phyloP scores from a whole-genome alignment of 30 jellyfish, hydroid and myxozoan genomes.

The Aurelia sp. region DNA sequence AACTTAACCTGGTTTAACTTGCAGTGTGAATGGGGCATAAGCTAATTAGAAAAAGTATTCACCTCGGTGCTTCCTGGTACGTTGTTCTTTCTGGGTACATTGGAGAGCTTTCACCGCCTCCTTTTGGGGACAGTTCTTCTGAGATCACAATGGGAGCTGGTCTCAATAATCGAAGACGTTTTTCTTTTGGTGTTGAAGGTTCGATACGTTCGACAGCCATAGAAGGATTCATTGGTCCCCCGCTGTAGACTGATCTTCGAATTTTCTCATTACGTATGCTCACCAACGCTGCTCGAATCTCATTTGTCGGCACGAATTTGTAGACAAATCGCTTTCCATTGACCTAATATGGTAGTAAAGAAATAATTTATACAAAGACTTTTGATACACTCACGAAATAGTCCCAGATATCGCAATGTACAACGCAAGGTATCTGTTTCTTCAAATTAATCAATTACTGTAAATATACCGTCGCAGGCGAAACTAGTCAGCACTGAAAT shows the following conservation, averaged over 20 bases:
- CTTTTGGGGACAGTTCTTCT: constrained; percentile 28
- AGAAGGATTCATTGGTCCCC: constrained; percentile 38
- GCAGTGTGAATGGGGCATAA: too few relatives aligned
- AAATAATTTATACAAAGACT: too few relatives aligned
- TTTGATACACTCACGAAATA: too few relatives aligned
- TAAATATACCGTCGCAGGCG: too few relatives aligned
- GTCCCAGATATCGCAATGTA: too few relatives aligned
- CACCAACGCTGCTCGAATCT: constrained; percentile 84
- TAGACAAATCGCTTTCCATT: constrained; percentile 97
- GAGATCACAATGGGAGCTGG: constrained; percentile 37
- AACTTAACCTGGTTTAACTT: too few relatives aligned
- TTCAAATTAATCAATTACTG: too few relatives aligned
- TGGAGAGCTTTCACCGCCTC: constrained; percentile 38
- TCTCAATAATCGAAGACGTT: constrained; percentile 23
- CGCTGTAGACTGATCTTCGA: constrained; percentile 41
- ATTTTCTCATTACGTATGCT: constrained; percentile 59
- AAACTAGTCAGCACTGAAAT: too few relatives aligned
- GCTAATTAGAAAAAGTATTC: background rate
- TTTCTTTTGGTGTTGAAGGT: constrained; percentile 28
- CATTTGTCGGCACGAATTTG: constrained; percentile 94
- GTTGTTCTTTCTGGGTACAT: constrained; percentile 15
- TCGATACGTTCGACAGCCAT: background rate
- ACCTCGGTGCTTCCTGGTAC: constrained; percentile 45
- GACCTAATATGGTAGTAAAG: constrained; percentile 62
- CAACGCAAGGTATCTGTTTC: too few relatives aligned